Evolutionary conservation across 2,888 invertebrate genomes (phyloP).

Genomic region (Punctoribates punctum): DNA sequence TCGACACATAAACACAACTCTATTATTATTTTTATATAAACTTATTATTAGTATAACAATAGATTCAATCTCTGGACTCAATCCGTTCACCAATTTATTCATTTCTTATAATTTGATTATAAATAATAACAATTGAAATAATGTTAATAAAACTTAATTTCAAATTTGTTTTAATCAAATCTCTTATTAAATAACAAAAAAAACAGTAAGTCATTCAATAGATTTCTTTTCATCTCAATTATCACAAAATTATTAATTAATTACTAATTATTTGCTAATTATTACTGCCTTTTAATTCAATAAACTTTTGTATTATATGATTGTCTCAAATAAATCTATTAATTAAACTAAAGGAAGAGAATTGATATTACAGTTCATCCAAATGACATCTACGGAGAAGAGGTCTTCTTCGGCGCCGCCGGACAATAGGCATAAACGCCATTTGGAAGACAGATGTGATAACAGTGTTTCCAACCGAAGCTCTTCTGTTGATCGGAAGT

Average conservation of each 20-base stretch:
- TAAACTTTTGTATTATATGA: too few relatives aligned
- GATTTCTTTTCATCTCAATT: background rate
- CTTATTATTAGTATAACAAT: background rate
- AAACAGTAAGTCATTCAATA: background rate
- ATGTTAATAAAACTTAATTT: background rate
- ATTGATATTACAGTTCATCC: background rate
- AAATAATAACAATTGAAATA: background rate
- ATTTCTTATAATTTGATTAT: constrained; percentile 2
- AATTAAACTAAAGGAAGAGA: too few relatives aligned
- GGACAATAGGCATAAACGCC: constrained; percentile 1
- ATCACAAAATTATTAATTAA: background rate
- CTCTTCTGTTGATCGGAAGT: constrained; percentile 24
- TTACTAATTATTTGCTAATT: background rate
- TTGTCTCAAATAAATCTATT: too few relatives aligned
- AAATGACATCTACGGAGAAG: constrained; percentile 23
- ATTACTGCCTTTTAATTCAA: too few relatives aligned
- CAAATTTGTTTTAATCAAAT: background rate
- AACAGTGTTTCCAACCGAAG: constrained; percentile 11
- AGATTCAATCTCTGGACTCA: background rate
- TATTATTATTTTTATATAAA: constrained; percentile 33
- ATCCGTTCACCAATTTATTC: background rate
- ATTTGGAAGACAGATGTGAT: background rate
- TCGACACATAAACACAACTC: constrained; percentile 14
- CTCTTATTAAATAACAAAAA: background rate
- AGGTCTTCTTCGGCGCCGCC: constrained; percentile 34